Evolutionary conservation across 2,797 vertebrate genomes (phyloP).

Genomic region (Fistularia commersonii): DNA sequence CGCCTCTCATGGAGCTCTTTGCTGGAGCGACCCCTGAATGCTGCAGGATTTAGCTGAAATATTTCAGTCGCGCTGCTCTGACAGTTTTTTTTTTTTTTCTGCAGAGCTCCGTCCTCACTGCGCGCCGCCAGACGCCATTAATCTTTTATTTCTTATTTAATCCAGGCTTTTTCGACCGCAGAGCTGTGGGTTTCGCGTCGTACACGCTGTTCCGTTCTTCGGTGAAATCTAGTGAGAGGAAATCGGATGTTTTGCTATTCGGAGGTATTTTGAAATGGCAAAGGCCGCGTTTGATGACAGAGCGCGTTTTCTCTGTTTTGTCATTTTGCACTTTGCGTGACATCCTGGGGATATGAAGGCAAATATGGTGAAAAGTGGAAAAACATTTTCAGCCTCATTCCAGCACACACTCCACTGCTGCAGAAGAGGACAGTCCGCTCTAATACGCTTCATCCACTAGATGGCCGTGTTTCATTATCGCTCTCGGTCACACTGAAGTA

Average conservation of each 20-base stretch:
- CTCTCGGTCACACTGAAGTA: slow-evolving; percentile 7
- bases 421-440: slow-evolving; percentile 22
- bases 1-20: slow-evolving; percentile 16
- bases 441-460: slow-evolving; percentile 56
- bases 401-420: slow-evolving; percentile 24
- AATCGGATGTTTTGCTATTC: slow-evolving; percentile 9
- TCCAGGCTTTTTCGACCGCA: slow-evolving; percentile 26
- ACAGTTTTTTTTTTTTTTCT: too few species aligned
- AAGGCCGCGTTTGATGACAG: slow-evolving; percentile 11
- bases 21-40: slow-evolving; percentile 13
- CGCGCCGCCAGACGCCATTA: slow-evolving; percentile 38
- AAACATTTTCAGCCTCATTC: slow-evolving; percentile 9
- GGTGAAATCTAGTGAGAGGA: slow-evolving; percentile 7
- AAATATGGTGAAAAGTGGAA: slow-evolving; percentile 9
- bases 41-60: slow-evolving; percentile 38
- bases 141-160: slow-evolving; percentile 65
- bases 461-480: slow-evolving; percentile 57
- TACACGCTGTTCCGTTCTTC: not conserved
- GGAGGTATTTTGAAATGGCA: slow-evolving; percentile 5
- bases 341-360: too few species aligned
- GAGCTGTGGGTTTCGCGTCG: slow-evolving; percentile 6
- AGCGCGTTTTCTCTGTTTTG: slow-evolving; percentile 3
- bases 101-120: slow-evolving; percentile 10
- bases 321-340: not conserved
- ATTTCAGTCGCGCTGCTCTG: slow-evolving; percentile 32